A percentile compares a stretch with the other conserved stretches of the same genome.
These are phyloP conservation scores for Lepidostoma basale DNA, from an alignment of 1,140 invertebrate genomes.

Conservation along the genomic window DNA sequence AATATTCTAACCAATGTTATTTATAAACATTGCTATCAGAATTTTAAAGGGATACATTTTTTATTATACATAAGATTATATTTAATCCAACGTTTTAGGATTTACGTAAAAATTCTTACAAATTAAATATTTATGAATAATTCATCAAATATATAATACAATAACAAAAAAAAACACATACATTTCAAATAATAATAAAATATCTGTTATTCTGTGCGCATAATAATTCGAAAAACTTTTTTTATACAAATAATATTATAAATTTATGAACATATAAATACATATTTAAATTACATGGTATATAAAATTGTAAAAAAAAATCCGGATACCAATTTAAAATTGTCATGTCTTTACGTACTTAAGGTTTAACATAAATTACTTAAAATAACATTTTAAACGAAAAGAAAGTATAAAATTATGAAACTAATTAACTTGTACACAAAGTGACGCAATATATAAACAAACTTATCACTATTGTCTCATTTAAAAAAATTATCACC, in stretches of 20 bases:
- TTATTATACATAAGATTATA: too few species aligned
- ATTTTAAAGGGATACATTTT: conserved; percentile 4
- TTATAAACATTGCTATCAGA: not conserved
- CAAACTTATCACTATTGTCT: conserved; percentile 25
- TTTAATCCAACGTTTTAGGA: too few species aligned
- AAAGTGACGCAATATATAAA: conserved; percentile 22
- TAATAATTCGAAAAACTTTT: too few species aligned
- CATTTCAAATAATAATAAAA: too few species aligned
- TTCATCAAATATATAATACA: too few species aligned
- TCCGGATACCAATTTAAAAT: conserved; percentile 26
- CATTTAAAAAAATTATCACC: conserved; percentile 32
- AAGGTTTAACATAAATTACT: conserved; percentile 25
- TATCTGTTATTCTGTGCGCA: too few species aligned
- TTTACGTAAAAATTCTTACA: too few species aligned
- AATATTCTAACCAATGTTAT: conserved; percentile 13
- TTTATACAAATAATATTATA: too few species aligned
- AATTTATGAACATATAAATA: too few species aligned
- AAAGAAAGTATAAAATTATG: conserved; percentile 28
- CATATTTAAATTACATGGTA: not conserved
- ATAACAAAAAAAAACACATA: too few species aligned
- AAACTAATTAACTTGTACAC: conserved; percentile 21
- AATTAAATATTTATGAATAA: too few species aligned
- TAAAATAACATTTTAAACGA: conserved; percentile 20
- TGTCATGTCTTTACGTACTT: conserved; percentile 28
- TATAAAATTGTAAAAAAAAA: conserved; percentile 9